Base-by-base conservation (phyloP, 2,888 invertebrate species). In the Buathra laborator region DNA sequence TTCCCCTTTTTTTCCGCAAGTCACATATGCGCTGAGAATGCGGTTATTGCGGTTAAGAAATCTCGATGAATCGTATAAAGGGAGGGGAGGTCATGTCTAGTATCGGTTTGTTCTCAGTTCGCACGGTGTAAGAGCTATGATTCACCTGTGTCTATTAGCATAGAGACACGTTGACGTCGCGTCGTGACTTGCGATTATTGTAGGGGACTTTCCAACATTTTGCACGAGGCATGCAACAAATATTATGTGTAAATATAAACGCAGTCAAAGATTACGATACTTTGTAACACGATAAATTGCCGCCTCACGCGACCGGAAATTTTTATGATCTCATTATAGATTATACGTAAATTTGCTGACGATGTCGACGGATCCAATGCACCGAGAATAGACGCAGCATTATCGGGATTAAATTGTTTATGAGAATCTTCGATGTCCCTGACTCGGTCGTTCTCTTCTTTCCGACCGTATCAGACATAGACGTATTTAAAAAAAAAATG, bases 131-230 rank as follows among this genome's bases (percentile, higher is more conserved):
- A 46, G 24, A 46, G 10, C 59, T 29, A 62, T 80, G 71, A 80
- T 84, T 76, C 83, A 71, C 24, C 37, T 19, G n/a, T 32, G 37
- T 53, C 37, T 48, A 78, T 80, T 71, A 75, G 46, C 46, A n/a
- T 59, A 44, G 59, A 78, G 68, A 37, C 37, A 10, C 56, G 46
- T 70, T 51, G 51, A 70, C 70, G 64, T 84, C 64, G 70, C 53
- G 37, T 16, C 72, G 59, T 84, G 84, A 84, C 76, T 76, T 71
- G 84, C 75, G 37, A 48, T 29, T 81, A 59, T 43, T n/a, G 7
- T 1, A 76, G 76, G 71, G 84, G 76, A 80, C 71, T 84, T 67
- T 67, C 76, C 75, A 66, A 76, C 71, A 67, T 81, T 76, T 68
- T 56, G 66, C 71, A 12, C 71, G 24, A 14, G 3, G 9, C 46